Evolutionary conservation across 2,113 vertebrate species (phyloP), one percentile per base, ranked within the genome.

Genomic region (Etheostoma spectabile): DNA sequence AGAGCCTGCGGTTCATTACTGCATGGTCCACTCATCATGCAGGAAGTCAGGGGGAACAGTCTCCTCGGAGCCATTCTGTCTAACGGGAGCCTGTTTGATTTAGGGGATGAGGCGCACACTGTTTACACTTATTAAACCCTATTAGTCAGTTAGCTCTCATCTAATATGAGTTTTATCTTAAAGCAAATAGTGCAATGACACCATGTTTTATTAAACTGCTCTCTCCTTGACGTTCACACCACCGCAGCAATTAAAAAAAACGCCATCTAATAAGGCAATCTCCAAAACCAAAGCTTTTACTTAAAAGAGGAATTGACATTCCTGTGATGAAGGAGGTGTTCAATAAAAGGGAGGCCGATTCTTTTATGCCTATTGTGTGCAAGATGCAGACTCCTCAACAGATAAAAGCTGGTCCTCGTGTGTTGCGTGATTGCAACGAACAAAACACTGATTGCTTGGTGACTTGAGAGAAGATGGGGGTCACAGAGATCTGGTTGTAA

Each of bases 1-100:
- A 86, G 78, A 77, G 62, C 76, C 83, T 18, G 76, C 57, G 89
- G 82, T 85, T 88, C 77, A 89, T 90, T 86, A 86, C 61, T 6
- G 16, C 86, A 86, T 13, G 80, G 88, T 82, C 85, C 76, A 89
- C 76, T 86, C 81, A 85, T 87, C 86, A 82, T 59, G 71, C 71
- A 77, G 77, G 70, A 78, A 81, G 86, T 70, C 80, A 84, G 76
- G 82, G 68, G 64, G 79, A 82, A 76, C 60, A 53, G 61, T 55
- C 70, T 77, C 78, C 83, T 63, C 67, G 42, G 51, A 85, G 84
- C 71, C 45, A 38, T 13, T 83, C 52, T 27, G 64, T 82, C 72
- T 53, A 77, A 74, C 33, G 0, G 56, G 83, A 73, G 67, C 71
- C 65, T 72, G 69, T 86, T 80, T 80, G 82, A 88, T 71, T 78